phyloP scores from a whole-genome alignment of 2,888 invertebrate genomes.

The Caenorhabditis sp. region DNA sequence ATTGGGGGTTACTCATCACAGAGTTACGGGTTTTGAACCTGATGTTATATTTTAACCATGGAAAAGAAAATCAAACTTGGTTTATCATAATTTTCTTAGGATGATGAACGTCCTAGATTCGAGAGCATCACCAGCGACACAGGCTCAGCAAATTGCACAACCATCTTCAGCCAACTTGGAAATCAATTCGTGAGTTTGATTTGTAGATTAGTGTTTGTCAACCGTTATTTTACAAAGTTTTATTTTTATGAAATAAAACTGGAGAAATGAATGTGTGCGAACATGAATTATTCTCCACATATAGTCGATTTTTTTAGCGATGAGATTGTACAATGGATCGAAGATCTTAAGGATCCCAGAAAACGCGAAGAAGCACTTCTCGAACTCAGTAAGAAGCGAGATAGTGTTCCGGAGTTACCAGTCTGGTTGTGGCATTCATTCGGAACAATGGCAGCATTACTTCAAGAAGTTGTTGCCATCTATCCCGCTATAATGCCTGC shows the following conservation, averaged over 20 bases:
- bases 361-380: constrained; percentile 94
- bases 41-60: background rate
- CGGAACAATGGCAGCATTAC: constrained; percentile 91
- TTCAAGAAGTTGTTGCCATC: constrained; percentile 90
- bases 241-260: too few relatives aligned
- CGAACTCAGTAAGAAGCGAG: constrained; percentile 87
- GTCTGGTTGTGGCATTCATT: constrained; percentile 99
- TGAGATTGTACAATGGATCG: constrained; percentile 89
- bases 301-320: constrained; percentile 78
- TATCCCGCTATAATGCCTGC: constrained; percentile 98
- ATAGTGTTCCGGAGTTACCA: constrained; percentile 92
- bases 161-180: constrained; percentile 46
- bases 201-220: too few relatives aligned
- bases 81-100: background rate
- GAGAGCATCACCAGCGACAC: constrained; percentile 51
- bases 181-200: constrained; percentile 40
- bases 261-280: too few relatives aligned
- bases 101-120: constrained; percentile 27
- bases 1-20: background rate
- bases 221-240: too few relatives aligned
- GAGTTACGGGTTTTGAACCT: background rate
- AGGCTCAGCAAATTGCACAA: constrained; percentile 45
- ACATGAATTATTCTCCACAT: too few relatives aligned
- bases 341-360: constrained; percentile 89
- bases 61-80: background rate